Percentiles rank a stretch among this genome's conserved stretches.
phyloP scores from a whole-genome alignment of 1,140 invertebrate species.

The Cyclina sinensis region DNA sequence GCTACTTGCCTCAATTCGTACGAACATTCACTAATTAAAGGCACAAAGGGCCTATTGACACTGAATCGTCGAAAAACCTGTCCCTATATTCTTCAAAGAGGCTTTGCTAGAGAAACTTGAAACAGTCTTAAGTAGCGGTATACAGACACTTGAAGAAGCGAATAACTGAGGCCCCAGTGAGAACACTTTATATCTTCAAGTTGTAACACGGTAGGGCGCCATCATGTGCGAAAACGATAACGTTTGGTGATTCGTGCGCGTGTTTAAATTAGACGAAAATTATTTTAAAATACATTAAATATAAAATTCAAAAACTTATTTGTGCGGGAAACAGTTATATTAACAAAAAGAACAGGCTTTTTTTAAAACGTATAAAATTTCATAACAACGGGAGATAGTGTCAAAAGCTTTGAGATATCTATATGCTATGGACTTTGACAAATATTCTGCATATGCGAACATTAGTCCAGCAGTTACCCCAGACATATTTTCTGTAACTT shows the following conservation, averaged over 20 bases:
- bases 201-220: background rate
- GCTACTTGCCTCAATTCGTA: slow-evolving; percentile 20
- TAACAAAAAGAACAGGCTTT: no score
- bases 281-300: background rate
- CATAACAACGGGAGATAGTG: no score
- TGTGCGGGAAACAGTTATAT: background rate
- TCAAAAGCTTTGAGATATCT: no score
- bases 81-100: slow-evolving; percentile 46
- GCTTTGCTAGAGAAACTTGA: slow-evolving; percentile 33
- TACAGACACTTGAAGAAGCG: slow-evolving; percentile 27
- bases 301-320: background rate
- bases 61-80: slow-evolving; percentile 51
- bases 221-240: background rate
- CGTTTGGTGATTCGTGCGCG: background rate
- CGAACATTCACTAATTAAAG: slow-evolving; percentile 48
- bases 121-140: slow-evolving; percentile 36
- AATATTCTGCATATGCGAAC: no score
- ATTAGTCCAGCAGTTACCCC: no score
- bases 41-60: slow-evolving; percentile 62
- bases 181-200: background rate
- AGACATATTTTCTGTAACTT: no score
- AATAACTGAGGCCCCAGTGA: slow-evolving; percentile 3
- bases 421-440: no score
- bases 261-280: background rate
- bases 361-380: no score